Percentiles rank a stretch among this genome's conserved stretches.
Evolutionary conservation across 2,888 invertebrate genomes (phyloP).

Genomic region (Pseudococcus longispinus): DNA sequence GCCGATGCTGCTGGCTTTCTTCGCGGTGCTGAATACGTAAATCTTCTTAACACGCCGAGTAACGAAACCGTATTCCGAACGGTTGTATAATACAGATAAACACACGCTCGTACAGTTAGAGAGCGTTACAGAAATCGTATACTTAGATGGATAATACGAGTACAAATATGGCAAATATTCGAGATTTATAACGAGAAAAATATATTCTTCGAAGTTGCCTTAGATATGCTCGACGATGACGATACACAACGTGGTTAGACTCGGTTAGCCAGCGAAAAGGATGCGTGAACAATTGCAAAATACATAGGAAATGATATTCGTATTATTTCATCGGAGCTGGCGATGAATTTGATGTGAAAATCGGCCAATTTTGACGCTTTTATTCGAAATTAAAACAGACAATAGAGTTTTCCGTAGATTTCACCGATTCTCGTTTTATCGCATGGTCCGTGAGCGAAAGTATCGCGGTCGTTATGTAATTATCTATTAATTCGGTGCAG

Average conservation of each 20-base stretch:
- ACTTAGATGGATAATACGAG: not conserved
- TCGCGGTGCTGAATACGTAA: not conserved
- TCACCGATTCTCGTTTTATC: not conserved
- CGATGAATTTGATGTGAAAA: not conserved
- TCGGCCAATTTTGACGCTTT: constrained; percentile 6
- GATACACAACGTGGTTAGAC: not conserved
- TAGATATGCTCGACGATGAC: not conserved
- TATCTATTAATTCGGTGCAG: constrained; percentile 27
- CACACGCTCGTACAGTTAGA: not conserved
- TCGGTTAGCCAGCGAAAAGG: not conserved
- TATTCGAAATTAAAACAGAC: constrained; percentile 18
- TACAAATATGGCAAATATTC: not conserved
- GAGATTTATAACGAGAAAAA: not conserved
- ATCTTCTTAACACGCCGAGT: not conserved
- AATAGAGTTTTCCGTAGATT: constrained; percentile 39
- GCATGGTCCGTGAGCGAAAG: constrained; percentile 2
- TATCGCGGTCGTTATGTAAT: constrained; percentile 8
- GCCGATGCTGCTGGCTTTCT: not conserved
- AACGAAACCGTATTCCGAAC: not conserved
- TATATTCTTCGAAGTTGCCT: not conserved
- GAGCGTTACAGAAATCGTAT: not conserved
- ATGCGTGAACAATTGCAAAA: constrained; percentile 16
- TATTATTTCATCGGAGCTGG: not conserved
- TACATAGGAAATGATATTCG: not conserved
- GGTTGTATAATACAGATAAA: not conserved